A percentile compares a stretch with the other conserved stretches of the same genome.
phyloP scores from a whole-genome alignment of 2,113 vertebrate genomes.

The Atrichornis clamosus region DNA sequence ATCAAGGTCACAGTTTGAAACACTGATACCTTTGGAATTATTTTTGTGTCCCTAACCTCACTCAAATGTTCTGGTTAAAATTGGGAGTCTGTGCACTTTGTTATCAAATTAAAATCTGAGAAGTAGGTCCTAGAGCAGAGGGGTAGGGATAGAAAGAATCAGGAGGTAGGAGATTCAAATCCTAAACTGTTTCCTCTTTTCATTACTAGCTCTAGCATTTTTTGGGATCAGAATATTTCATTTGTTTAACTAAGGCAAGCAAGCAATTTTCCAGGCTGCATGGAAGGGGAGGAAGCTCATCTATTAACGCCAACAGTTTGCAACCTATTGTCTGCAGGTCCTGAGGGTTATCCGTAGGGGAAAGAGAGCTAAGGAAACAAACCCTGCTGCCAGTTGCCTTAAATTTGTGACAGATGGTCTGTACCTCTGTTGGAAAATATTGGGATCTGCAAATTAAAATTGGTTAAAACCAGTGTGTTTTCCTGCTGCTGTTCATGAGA shows the following conservation, averaged over 20 bases:
- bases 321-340: conserved; percentile 14
- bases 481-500: not conserved
- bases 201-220: not conserved
- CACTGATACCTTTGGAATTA: not conserved
- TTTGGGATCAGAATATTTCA: not conserved
- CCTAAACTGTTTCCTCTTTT: not conserved
- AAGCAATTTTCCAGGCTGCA: conserved; percentile 13
- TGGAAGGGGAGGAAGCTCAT: conserved; percentile 5
- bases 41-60: fast-evolving
- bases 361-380: conserved; percentile 9
- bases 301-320: not conserved
- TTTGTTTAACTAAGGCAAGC: not conserved
- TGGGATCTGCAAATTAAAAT: not conserved
- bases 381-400: not conserved
- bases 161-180: not conserved
- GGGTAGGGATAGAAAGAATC: not conserved
- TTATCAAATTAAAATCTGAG: not conserved
- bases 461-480: not conserved
- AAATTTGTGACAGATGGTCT: not conserved
- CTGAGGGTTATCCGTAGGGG: conserved; percentile 9
- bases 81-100: not conserved
- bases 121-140: not conserved
- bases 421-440: not conserved
- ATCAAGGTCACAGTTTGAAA: not conserved
- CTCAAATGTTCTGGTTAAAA: not conserved